Evolutionary conservation across 2,113 vertebrate species (phyloP), one percentile per base, ranked within the genome.

Genomic region (Antigone vipio): DNA sequence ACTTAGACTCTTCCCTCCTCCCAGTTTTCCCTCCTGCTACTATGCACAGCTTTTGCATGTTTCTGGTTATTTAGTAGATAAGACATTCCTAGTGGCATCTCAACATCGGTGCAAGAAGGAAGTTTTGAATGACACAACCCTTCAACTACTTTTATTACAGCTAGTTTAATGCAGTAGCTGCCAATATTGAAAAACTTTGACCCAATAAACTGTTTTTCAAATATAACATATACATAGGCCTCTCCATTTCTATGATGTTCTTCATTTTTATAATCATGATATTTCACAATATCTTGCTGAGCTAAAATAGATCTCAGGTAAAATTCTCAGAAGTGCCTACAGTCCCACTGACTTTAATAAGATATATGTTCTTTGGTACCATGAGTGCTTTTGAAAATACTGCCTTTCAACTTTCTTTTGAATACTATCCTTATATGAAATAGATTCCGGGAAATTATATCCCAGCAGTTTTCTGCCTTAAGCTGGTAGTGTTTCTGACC

Each of bases 381-480:
- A 64, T 13, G n/a, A 88, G 20, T n/a, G 42, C 88, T 93, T 94
- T 85, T 76, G 78, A 92, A 95, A 93, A 93, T 62, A 45, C 20
- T 83, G 38, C 12, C 74, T 89, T 90, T 73, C 71, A 93, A 88
- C 53, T 88, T 77, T 9, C 81, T 89, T 95, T 91, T 89, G 72
- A 95, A 90, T 69, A 47, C 40, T 55, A 88, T 22, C 15, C 20
- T 76, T 49, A 74, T 45, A 42, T 92, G 82, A 85, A 92, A 90
- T 53, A 66, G 55, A 76, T 45, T 85, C 53, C 0, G 0, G n/a
- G 55, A 83, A 93, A 93, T 63, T 77, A 55, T 53, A 84, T 34
- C 50, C 63, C n/a, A 63, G 63, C 19, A 77, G 58, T 89, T 93
- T 94, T 95, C 72, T 10, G 40, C 40, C 40, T 93, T 52, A 80